Conservation (phyloP, 2,888 invertebrate species). For the Pandemis cinnamomeana region DNA sequence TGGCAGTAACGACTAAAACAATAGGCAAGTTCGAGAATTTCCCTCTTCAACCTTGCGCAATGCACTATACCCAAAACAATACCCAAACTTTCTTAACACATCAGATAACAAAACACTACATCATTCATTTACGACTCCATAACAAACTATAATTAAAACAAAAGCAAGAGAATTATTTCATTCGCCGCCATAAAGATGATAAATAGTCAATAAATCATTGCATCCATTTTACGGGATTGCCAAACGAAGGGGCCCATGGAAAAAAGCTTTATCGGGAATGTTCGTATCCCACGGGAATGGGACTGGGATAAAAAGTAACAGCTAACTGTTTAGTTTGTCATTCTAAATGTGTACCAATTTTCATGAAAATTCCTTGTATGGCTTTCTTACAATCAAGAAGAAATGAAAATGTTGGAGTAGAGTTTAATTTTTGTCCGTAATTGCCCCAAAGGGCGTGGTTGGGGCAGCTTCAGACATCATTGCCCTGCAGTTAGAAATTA, state of each 20-base stretch:
- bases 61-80: constrained; percentile 8
- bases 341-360: background rate
- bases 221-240: constrained; percentile 13
- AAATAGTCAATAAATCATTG: constrained; percentile 65
- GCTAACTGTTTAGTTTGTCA: background rate
- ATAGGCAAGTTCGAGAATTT: no score
- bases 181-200: constrained; percentile 61
- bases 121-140: constrained; percentile 22
- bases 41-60: background rate
- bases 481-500: no score
- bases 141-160: constrained; percentile 23
- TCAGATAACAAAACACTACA: constrained; percentile 8
- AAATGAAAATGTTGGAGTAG: background rate
- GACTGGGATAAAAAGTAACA: background rate
- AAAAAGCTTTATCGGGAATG: background rate
- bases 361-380: no score
- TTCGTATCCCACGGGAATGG: background rate
- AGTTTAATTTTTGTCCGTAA: no score
- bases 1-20: no score
- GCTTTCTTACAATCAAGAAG: background rate
- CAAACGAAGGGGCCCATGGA: background rate
- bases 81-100: constrained; percentile 17
- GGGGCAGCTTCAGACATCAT: no score
- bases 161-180: constrained; percentile 29
- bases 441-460: no score